These are phyloP conservation scores for Zaprionus gabonicus DNA, from an alignment of 1,140 invertebrate genomes.

Conservation along the genomic window DNA sequence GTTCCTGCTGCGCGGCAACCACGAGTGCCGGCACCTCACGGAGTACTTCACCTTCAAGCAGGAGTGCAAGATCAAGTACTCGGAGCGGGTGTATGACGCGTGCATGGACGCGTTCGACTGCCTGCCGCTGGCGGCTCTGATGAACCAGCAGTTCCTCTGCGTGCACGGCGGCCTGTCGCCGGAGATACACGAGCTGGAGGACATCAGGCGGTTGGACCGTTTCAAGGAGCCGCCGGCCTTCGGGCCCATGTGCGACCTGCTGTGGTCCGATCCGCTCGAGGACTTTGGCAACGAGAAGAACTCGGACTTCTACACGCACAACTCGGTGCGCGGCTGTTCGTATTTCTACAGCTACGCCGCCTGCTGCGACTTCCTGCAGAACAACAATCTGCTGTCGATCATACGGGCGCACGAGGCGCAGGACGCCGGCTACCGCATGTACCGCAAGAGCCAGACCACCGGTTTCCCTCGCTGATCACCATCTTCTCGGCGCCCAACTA, in stretches of 20 bases:
- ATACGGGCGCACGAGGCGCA: conserved; percentile 99
- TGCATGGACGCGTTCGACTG: conserved; percentile 99
- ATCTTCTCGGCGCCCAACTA: conserved; percentile 99
- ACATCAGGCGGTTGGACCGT: conserved; percentile 99
- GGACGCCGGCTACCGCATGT: conserved; percentile 99
- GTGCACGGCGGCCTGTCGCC: conserved; percentile 99
- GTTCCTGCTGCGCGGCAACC: conserved; percentile 99
- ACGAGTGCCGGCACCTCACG: conserved; percentile 99
- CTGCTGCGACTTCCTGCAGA: conserved; percentile 99
- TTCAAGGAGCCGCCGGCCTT: conserved; percentile 99
- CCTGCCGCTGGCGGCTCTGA: conserved; percentile 98
- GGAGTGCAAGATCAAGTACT: conserved; percentile 99
- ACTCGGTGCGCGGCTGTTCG: conserved; percentile 99
- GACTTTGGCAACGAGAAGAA: conserved; percentile 99
- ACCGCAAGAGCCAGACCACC: conserved; percentile 99
- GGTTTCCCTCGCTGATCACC: conserved; percentile 99
- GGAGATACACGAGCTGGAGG: conserved; percentile 99
- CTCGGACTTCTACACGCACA: conserved; percentile 99
- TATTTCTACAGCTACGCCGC: conserved; percentile 99
- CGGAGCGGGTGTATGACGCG: conserved; percentile 99
- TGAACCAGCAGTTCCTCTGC: conserved; percentile 99
- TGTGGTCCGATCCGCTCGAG: conserved; percentile 99
- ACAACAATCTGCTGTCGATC: conserved; percentile 99
- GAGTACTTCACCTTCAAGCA: conserved; percentile 99
- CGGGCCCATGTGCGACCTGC: conserved; percentile 99